Conservation (phyloP, 2,797 vertebrate species). For the Platalea minor region DNA sequence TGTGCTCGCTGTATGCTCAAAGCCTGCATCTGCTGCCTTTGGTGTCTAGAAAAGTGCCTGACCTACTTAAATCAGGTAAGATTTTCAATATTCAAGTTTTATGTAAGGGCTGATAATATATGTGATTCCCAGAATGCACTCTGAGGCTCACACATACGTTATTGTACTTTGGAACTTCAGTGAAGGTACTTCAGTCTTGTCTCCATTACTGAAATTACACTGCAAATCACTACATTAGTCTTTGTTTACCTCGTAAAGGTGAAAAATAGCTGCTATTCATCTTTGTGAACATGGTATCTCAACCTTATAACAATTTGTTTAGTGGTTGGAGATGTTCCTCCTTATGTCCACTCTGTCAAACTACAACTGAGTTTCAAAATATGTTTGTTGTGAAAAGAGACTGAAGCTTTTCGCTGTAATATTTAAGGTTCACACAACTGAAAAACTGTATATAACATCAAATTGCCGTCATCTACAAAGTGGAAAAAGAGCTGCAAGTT, state of each 20-base stretch:
- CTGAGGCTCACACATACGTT: background rate
- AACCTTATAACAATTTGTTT: background rate
- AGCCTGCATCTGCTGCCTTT: constrained; percentile 96
- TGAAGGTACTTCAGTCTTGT: background rate
- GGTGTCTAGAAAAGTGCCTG: constrained; percentile 99
- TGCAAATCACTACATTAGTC: background rate
- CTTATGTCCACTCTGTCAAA: background rate
- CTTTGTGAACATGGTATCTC: background rate
- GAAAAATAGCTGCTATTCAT: background rate
- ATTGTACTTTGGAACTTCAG: background rate
- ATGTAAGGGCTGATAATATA: background rate
- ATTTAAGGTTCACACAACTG: background rate
- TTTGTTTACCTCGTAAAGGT: background rate
- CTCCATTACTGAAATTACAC: constrained; percentile 24
- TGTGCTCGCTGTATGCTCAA: constrained; percentile 93
- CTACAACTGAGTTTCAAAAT: background rate
- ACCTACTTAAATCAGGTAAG: constrained; percentile 97
- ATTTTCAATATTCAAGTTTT: constrained; percentile 12
- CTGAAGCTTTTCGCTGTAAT: background rate
- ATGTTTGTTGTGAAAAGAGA: background rate
- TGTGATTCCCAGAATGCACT: background rate
- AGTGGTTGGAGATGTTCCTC: background rate
- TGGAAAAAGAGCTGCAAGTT: background rate
- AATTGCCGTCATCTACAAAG: background rate
- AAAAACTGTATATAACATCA: background rate